Evolutionary conservation across 2,888 invertebrate genomes (phyloP), one percentile per base, ranked within the genome.

Genomic region (Lacanobia oleracea): DNA sequence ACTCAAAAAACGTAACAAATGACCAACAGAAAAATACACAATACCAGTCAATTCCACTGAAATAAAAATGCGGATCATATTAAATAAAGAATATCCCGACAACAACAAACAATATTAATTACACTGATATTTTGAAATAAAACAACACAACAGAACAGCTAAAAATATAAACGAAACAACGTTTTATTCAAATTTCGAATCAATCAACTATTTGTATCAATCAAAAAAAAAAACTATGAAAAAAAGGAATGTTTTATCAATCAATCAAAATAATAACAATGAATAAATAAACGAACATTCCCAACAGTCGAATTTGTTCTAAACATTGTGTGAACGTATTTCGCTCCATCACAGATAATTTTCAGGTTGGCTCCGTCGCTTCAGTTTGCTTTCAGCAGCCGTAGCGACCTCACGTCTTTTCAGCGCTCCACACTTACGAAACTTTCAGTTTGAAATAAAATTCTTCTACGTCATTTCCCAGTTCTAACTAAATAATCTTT

Each of bases 311-410:
- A 50, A 63, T 62, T 61, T 45, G 51, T 65, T 67, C 60, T 23
- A 69, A 61, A 62, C 54, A 72, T 33, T 37, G 62, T 37, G 62
- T 48, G n/a, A 61, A 56, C 54, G 62, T 72, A 72, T 73, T 67
- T 60, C 43, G 33, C 54, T 77, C 45, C 48, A 67, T 80, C 77
- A 63, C 73, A 79, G 85, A 84, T 82, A 85, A 77, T 81, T 87
- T 89, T 88, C 89, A 88, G 85, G 65, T 60, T 84, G 77, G 86
- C 80, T 69, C 74, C 69, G 59, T 56, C 70, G 70, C 60, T 82
- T 88, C 92, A 93, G 93, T 93, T 86, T 83, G 79, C 82, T 88
- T 90, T 88, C 90, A 90, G 91, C 73, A 77, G 81, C 82, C 78
- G 75, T 59, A 60, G 85, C 54, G 88, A 75, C 18, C 74, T 73